Conservation (phyloP, 2,113 vertebrate species). For the Labeo rohita region DNA sequence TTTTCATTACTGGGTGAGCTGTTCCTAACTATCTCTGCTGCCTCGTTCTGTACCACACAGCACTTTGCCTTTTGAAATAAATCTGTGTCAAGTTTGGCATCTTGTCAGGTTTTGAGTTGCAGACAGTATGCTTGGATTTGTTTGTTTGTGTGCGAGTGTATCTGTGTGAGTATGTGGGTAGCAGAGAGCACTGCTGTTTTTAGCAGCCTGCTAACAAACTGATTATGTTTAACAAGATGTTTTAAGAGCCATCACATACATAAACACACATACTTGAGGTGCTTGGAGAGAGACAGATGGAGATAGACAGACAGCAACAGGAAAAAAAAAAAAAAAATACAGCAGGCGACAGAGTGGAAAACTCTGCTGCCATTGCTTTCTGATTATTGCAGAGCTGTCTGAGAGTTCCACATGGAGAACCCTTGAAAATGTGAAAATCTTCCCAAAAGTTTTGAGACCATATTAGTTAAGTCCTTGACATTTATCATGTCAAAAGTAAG, state of each 20-base stretch:
- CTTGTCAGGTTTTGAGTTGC: conserved; percentile 46
- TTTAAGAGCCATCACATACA: conserved; percentile 70
- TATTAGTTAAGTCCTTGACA: too few species aligned
- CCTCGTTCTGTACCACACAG: conserved; percentile 9
- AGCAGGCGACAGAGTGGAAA: conserved; percentile 18
- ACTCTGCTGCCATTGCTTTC: conserved; percentile 34
- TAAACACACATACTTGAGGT: conserved; percentile 54
- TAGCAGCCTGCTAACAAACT: conserved; percentile 66
- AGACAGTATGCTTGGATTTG: conserved; percentile 12
- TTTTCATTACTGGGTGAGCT: background rate
- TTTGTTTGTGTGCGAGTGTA: conserved; percentile 43
- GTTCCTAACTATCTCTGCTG: background rate
- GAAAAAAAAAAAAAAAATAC: background rate
- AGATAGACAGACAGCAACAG: conserved; percentile 54
- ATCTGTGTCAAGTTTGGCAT: conserved; percentile 51
- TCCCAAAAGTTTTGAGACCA: background rate
- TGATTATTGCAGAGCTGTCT: background rate
- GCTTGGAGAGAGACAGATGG: conserved; percentile 7
- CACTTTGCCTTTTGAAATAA: conserved; percentile 47
- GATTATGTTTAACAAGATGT: conserved; percentile 77
- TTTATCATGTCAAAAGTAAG: too few species aligned
- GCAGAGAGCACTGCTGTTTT: conserved; percentile 73
- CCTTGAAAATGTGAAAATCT: background rate
- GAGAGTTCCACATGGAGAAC: conserved; percentile 6
- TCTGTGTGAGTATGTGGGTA: conserved; percentile 46